A percentile compares a stretch with the other conserved stretches of the same genome.
Evolutionary conservation across 2,797 vertebrate species (phyloP).

Genomic region (Tauraco hartlaubi): DNA sequence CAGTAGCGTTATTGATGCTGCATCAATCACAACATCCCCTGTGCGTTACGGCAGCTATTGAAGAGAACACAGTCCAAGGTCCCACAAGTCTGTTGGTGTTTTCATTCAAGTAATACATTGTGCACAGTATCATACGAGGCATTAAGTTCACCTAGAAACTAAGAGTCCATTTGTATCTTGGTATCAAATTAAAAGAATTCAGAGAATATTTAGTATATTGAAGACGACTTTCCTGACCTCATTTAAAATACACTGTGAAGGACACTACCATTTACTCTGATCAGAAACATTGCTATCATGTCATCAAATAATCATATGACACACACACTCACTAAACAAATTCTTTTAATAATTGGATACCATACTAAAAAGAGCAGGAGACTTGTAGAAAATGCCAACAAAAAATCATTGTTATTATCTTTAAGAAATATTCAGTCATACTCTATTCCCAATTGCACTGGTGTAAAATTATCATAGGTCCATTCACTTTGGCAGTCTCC

Average conservation of each 20-base stretch:
- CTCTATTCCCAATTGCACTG: neutral
- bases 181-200: neutral
- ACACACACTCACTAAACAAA: neutral
- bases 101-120: neutral
- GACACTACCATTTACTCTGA: neutral
- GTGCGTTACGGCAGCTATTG: neutral
- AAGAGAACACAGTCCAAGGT: neutral
- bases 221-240: neutral
- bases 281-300: neutral
- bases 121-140: neutral
- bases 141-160: neutral
- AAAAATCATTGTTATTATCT: neutral
- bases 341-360: neutral
- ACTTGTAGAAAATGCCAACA: neutral
- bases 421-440: neutral
- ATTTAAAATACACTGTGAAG: neutral
- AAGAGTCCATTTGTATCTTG: neutral
- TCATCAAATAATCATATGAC: neutral
- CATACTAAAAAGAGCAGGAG: neutral
- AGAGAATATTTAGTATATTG: neutral
- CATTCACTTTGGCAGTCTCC: neutral
- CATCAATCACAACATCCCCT: slow-evolving; percentile 16
- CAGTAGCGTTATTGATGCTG: neutral
- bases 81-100: neutral
- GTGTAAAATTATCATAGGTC: neutral